Evolutionary conservation across 2,113 vertebrate genomes (phyloP).

Genomic region (Pogonocichla stellata): DNA sequence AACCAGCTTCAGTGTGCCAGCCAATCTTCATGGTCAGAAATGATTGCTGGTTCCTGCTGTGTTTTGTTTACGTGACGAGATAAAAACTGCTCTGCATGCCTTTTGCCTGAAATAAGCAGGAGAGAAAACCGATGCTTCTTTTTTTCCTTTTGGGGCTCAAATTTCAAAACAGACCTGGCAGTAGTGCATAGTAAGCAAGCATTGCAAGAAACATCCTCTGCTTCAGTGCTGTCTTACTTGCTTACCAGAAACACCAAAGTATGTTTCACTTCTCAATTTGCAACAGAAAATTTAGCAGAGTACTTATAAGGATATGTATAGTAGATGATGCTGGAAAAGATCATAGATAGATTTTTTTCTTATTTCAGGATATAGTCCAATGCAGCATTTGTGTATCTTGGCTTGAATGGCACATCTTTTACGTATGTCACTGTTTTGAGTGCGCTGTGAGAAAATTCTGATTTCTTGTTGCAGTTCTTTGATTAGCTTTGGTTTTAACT

Average conservation of each 20-base stretch:
- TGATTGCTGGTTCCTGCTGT: not conserved
- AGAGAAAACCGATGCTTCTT: not conserved
- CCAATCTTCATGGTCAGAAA: not conserved
- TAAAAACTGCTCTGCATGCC: not conserved
- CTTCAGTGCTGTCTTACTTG: not conserved
- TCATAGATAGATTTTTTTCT: rapidly evolving
- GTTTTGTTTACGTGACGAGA: not conserved
- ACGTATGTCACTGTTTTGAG: not conserved
- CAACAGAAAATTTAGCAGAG: slow-evolving; percentile 31
- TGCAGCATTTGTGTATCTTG: not conserved
- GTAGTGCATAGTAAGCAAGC: not conserved
- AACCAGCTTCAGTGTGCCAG: not conserved
- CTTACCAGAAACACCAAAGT: not conserved
- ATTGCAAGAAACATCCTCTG: not conserved
- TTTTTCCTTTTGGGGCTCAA: not conserved
- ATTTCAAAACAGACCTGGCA: slow-evolving; percentile 26
- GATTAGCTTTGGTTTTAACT: not conserved
- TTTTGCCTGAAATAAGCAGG: not conserved
- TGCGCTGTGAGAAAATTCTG: not conserved
- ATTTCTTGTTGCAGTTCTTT: not conserved
- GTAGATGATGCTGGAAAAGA: not conserved
- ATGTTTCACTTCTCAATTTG: not conserved
- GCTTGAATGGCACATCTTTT: not conserved
- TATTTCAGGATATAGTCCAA: not conserved
- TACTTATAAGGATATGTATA: no score